A percentile compares a stretch with the other conserved stretches of the same genome.
These are phyloP conservation scores for Xylocopa sonorina DNA, from an alignment of 1,140 invertebrate species.

Conservation along the genomic window DNA sequence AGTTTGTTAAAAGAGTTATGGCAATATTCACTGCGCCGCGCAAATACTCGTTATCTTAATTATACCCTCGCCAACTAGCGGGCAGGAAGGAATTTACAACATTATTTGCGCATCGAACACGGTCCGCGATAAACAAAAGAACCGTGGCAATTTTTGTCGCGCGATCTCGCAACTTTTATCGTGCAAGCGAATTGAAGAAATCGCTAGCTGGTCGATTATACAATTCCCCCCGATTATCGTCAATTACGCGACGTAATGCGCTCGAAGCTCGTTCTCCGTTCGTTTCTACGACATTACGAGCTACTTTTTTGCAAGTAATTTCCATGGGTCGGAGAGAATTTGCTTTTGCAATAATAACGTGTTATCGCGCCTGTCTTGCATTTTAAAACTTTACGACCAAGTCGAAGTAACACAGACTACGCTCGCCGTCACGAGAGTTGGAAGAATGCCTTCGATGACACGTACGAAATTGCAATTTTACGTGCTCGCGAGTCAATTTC, in stretches of 20 bases:
- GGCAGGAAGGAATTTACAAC: neutral
- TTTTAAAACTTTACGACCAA: neutral
- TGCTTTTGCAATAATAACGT: neutral
- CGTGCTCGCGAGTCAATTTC: no score
- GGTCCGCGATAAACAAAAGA: slow-evolving; percentile 4
- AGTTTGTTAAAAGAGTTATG: neutral
- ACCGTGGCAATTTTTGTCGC: slow-evolving; percentile 14
- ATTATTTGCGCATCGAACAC: slow-evolving; percentile 22
- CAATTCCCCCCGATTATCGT: slow-evolving; percentile 29
- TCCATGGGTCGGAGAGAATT: neutral
- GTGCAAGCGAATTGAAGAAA: slow-evolving; percentile 7
- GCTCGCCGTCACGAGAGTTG: no score
- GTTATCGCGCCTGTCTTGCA: neutral
- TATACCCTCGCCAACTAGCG: neutral
- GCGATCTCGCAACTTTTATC: neutral
- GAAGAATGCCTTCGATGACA: no score
- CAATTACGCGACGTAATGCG: slow-evolving; percentile 3
- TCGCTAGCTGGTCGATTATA: slow-evolving; percentile 16
- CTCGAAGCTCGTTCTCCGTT: neutral
- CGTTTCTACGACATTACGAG: neutral
- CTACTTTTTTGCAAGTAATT: neutral
- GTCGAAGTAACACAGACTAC: no score
- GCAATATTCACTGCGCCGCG: neutral
- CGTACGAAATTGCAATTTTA: no score
- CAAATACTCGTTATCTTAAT: slow-evolving; percentile 12